Conservation (phyloP, 2,888 invertebrate genomes). For the Melinaea marsaeus region DNA sequence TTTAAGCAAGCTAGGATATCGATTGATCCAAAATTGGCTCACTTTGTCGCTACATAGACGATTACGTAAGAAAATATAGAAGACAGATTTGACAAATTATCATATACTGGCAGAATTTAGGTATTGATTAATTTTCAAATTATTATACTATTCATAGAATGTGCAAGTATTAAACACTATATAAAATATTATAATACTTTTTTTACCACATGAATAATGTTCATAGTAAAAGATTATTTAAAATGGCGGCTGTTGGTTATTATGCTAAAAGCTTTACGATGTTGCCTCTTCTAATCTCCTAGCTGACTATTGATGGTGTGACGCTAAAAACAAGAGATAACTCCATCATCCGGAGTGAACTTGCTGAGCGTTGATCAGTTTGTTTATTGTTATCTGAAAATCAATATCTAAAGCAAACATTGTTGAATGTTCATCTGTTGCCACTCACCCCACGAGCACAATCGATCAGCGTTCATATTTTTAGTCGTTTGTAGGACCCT, state of each 20-base stretch:
- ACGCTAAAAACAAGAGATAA: constrained; percentile 38
- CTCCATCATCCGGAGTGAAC: constrained; percentile 41
- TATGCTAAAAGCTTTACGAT: constrained; percentile 22
- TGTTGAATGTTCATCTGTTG: constrained; percentile 38
- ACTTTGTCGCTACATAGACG: constrained; percentile 32
- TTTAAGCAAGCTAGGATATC: constrained; percentile 32
- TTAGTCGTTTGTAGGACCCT: constrained; percentile 8
- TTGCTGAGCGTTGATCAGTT: constrained; percentile 27
- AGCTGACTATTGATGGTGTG: constrained; percentile 23
- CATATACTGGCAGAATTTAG: not conserved
- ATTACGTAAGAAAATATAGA: constrained; percentile 6
- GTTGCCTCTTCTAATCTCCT: constrained; percentile 19
- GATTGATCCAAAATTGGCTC: constrained; percentile 43
- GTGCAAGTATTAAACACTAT: too few relatives aligned
- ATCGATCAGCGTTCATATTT: constrained; percentile 23
- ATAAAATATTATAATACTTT: too few relatives aligned
- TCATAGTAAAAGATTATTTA: not conserved
- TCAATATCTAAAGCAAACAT: constrained; percentile 49
- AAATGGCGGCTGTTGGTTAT: constrained; percentile 13
- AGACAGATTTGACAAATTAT: not conserved
- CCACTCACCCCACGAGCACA: constrained; percentile 19
- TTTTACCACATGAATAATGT: too few relatives aligned
- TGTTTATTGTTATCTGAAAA: constrained; percentile 41
- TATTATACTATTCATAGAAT: not conserved
- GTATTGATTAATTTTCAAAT: not conserved